Conservation (phyloP, 2,888 invertebrate genomes). For the Rhorus exstirpatorius region DNA sequence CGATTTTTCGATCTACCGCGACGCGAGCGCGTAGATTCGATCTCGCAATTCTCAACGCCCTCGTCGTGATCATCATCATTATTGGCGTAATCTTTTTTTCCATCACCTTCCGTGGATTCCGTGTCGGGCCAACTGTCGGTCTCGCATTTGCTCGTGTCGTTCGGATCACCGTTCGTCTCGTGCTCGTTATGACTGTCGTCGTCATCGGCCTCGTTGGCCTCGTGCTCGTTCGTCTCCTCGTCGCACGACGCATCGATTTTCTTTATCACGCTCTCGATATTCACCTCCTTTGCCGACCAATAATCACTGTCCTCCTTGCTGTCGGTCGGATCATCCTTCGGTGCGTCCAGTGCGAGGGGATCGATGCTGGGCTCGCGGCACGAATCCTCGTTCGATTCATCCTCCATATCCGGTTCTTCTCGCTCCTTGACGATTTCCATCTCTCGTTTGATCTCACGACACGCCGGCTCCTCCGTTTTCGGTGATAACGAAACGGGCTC, state of each 20-base stretch:
- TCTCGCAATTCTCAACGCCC: constrained; percentile 82
- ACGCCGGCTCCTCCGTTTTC: constrained; percentile 78
- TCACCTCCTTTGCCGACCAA: constrained; percentile 93
- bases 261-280: constrained; percentile 94
- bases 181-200: constrained; percentile 79
- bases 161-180: constrained; percentile 73
- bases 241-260: constrained; percentile 91
- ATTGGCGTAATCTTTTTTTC: constrained; percentile 79
- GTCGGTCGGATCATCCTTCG: constrained; percentile 86
- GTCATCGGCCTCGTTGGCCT: constrained; percentile 85
- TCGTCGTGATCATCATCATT: constrained; percentile 83
- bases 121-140: constrained; percentile 82
- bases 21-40: constrained; percentile 82
- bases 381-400: constrained; percentile 78
- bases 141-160: constrained; percentile 77
- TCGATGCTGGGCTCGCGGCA: constrained; percentile 79
- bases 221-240: constrained; percentile 83
- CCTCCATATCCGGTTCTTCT: constrained; percentile 77
- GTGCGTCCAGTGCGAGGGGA: constrained; percentile 79
- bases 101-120: constrained; percentile 72
- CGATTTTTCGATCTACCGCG: constrained; percentile 84
- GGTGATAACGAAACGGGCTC: constrained; percentile 71
- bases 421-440: constrained; percentile 70
- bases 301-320: constrained; percentile 91
- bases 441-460: constrained; percentile 77